These are phyloP conservation scores for Oncorhynchus clarkii DNA, from an alignment of 2,113 vertebrate genomes.

Conservation along the genomic window DNA sequence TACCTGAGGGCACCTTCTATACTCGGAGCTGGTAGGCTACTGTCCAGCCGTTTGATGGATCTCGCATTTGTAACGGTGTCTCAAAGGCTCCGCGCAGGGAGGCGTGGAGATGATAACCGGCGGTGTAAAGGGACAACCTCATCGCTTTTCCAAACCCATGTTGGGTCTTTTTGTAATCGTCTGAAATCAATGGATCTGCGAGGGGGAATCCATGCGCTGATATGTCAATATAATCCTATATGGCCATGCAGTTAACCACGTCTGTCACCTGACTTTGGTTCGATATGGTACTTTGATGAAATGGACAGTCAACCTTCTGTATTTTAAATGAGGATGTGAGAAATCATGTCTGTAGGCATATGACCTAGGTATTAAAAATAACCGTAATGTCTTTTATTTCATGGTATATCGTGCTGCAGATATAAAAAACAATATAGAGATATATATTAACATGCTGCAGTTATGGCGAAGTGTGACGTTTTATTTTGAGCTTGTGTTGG, in stretches of 20 bases:
- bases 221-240: slow-evolving; percentile 43
- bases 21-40: slow-evolving; percentile 10
- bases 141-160: slow-evolving; percentile 60
- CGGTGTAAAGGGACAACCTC: slow-evolving; percentile 31
- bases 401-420: no score
- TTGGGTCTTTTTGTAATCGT: slow-evolving; percentile 51
- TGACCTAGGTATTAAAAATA: no score
- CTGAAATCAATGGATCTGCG: slow-evolving; percentile 50
- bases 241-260: slow-evolving; percentile 11
- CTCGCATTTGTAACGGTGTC: slow-evolving; percentile 42
- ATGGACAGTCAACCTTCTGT: not conserved
- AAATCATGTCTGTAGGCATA: not conserved
- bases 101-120: slow-evolving; percentile 12
- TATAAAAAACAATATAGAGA: no score
- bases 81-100: slow-evolving; percentile 28
- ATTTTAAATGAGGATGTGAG: not conserved
- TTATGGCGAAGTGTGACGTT: no score
- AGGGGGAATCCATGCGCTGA: slow-evolving; percentile 28
- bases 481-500: no score
- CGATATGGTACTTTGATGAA: not conserved
- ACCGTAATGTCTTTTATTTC: no score
- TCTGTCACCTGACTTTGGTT: not conserved
- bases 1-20: no score
- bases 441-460: no score
- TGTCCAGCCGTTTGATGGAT: slow-evolving; percentile 50